phyloP scores from a whole-genome alignment of 2,113 vertebrate species.

The Pseudolaguvia tuberculata region DNA sequence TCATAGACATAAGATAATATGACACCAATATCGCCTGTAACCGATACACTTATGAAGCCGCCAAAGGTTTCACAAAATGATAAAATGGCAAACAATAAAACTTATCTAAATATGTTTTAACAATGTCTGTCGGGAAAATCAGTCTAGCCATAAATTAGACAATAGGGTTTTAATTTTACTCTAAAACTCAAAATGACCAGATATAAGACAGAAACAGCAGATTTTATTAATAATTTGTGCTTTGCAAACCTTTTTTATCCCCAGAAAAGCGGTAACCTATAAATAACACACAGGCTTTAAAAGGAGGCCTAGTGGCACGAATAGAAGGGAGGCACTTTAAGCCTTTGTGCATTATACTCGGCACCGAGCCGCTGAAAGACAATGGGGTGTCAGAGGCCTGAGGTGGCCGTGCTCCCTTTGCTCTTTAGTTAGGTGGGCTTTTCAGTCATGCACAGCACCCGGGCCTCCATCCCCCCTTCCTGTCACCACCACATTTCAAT shows the following conservation, averaged over 20 bases:
- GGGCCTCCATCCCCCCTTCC: constrained; percentile 65
- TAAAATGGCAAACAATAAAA: background rate
- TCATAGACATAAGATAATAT: too few relatives aligned
- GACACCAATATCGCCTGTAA: too few relatives aligned
- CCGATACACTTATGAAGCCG: too few relatives aligned
- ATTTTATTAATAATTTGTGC: background rate
- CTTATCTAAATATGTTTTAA: too few relatives aligned
- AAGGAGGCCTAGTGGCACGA: constrained; percentile 46
- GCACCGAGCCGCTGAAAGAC: constrained; percentile 51
- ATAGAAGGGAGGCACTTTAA: constrained; percentile 62
- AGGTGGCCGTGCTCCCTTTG: constrained; percentile 56
- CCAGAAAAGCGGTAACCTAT: constrained; percentile 4
- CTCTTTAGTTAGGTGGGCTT: constrained; percentile 69
- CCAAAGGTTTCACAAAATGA: too few relatives aligned
- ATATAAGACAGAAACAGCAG: constrained; percentile 15
- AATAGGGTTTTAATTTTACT: background rate
- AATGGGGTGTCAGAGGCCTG: constrained; percentile 56
- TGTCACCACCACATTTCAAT: constrained; percentile 76
- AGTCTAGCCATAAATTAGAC: background rate
- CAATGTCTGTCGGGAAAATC: background rate
- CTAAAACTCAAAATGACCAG: background rate
- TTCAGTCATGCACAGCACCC: constrained; percentile 57
- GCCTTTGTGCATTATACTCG: constrained; percentile 65
- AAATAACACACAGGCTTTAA: constrained; percentile 29
- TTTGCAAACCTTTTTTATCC: background rate